Percentiles rank a stretch among this genome's conserved stretches.
phyloP scores from a whole-genome alignment of 2,797 vertebrate species.

The Notoglanidium macrostoma region DNA sequence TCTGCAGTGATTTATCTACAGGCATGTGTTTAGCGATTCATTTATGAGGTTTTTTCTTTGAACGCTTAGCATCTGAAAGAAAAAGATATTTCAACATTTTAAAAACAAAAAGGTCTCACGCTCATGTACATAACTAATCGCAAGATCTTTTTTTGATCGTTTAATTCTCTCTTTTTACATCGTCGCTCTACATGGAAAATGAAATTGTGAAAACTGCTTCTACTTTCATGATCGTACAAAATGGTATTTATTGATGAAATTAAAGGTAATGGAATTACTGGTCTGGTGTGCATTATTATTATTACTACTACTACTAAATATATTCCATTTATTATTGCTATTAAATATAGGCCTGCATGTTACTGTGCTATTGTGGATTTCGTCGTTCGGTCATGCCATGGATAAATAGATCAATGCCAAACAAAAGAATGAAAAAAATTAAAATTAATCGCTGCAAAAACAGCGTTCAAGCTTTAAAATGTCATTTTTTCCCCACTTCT shows the following conservation, averaged over 20 bases:
- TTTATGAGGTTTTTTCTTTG: not conserved
- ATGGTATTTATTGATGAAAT: constrained; percentile 24
- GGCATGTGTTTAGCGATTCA: not conserved
- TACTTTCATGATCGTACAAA: constrained; percentile 3
- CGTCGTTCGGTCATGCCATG: not conserved
- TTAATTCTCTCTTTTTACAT: not conserved
- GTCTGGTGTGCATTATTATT: not conserved
- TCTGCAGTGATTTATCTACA: not conserved
- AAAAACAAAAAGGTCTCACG: not conserved
- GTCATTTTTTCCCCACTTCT: not conserved
- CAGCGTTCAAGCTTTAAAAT: not conserved
- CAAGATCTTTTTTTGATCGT: not conserved
- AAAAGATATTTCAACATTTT: not conserved
- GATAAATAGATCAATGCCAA: not conserved
- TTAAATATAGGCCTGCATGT: not conserved
- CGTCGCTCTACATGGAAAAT: not conserved
- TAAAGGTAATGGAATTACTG: not conserved
- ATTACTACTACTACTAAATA: not conserved
- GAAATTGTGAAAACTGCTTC: not conserved
- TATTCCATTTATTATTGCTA: not conserved
- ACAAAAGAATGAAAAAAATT: not conserved
- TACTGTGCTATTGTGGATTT: not conserved
- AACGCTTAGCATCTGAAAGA: not conserved
- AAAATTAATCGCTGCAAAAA: not conserved
- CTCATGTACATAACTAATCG: not conserved